Evolutionary conservation across 2,113 vertebrate genomes (phyloP), one percentile per base, ranked within the genome.

Genomic region (Hippotragus niger): DNA sequence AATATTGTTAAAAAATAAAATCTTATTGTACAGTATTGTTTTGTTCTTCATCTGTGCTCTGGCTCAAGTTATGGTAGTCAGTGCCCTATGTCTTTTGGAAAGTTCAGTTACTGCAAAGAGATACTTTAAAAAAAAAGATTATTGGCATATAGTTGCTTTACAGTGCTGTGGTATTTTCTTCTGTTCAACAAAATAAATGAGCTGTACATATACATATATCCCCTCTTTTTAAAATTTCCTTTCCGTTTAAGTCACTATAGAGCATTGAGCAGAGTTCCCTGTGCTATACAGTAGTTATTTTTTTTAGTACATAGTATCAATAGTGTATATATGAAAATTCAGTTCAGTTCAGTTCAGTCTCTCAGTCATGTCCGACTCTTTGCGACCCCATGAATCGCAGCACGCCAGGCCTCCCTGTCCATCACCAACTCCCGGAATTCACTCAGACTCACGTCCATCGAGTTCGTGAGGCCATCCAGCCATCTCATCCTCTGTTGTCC

Each of bases 91-190:
- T 25, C 10, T 86, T 94, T 84, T 64, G 84, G 60, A 74, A 95
- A 95, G 33, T 36, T 95, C 31, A 93, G 43, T 84, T 81, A 64
- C 88, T 55, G 60, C 36, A 50, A 40, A 74, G 64, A 80, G 27
- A 60, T 88, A 17, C 19, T 50, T 91, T 29, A n/a, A 31, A 85
- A 40, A 71, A 76, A 76, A 27, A 76, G 10, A 76, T 43, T 43
- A 76, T 27, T 27, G 12, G 13, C 7, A 12, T 43, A 27, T 43
- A 76, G 13, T 76, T 7, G 23, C 36, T 76, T 43, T 76, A 76
- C 40, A 76, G 11, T 43, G 40, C 7, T 43, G 12, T 76, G 12
- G 21, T 76, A 43, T 12, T 76, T 76, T 15, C 40, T 76, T 43
- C 40, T 43, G 36, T 43, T 76, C 21, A 76, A 43, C 23, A 43